Percentiles rank a stretch among this genome's conserved stretches.
Evolutionary conservation across 1,140 invertebrate species (phyloP).

Genomic region (Mylabris phalerata): DNA sequence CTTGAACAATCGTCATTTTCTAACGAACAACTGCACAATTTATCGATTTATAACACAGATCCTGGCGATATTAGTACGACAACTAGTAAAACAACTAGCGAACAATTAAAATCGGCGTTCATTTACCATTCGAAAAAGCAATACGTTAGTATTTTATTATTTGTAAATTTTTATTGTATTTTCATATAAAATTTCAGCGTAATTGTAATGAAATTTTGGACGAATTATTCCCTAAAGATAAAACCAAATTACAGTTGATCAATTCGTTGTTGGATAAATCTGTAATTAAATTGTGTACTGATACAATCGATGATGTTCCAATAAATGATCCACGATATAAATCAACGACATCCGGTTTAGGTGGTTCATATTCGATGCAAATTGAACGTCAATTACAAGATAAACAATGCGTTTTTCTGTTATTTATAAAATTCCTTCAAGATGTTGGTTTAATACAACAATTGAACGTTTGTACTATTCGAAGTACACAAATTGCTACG

Average conservation of each 20-base stretch:
- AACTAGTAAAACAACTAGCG: slow-evolving; percentile 51
- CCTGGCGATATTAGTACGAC: slow-evolving; percentile 61
- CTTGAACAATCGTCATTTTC: slow-evolving; percentile 26
- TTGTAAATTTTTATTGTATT: no score
- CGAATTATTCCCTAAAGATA: slow-evolving; percentile 55
- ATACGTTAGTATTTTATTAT: slow-evolving; percentile 45
- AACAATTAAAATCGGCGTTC: slow-evolving; percentile 73
- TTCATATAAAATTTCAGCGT: neutral
- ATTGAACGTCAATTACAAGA: slow-evolving; percentile 76
- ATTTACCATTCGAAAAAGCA: slow-evolving; percentile 56
- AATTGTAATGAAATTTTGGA: slow-evolving; percentile 54
- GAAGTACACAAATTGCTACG: slow-evolving; percentile 55
- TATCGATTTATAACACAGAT: slow-evolving; percentile 64
- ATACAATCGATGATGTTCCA: slow-evolving; percentile 83
- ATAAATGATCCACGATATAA: slow-evolving; percentile 81
- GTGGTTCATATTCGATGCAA: slow-evolving; percentile 67
- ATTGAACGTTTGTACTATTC: slow-evolving; percentile 31
- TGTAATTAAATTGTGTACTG: slow-evolving; percentile 64
- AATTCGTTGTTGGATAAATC: slow-evolving; percentile 59
- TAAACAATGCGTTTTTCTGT: slow-evolving; percentile 71
- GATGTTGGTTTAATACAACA: slow-evolving; percentile 65
- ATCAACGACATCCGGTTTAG: slow-evolving; percentile 43
- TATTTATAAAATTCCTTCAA: slow-evolving; percentile 72
- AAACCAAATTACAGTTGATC: slow-evolving; percentile 40
- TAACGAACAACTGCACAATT: slow-evolving; percentile 39